Conservation (phyloP, 2,888 invertebrate genomes). For the Eupithecia subumbrata region DNA sequence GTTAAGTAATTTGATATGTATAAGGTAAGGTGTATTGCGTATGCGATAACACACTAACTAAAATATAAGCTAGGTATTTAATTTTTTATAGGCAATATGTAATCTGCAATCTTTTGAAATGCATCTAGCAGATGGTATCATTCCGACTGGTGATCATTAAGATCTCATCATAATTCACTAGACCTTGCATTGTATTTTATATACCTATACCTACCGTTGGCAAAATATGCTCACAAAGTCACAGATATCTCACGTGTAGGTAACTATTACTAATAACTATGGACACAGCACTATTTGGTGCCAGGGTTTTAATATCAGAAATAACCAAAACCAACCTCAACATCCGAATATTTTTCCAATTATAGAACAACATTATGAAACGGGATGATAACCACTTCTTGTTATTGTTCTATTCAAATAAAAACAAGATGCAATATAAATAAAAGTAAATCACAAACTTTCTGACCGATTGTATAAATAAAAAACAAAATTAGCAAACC, state of each 20-base stretch:
- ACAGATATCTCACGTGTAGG: background rate
- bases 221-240: background rate
- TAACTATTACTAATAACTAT: background rate
- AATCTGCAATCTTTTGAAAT: background rate
- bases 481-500: background rate
- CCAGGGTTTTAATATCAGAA: background rate
- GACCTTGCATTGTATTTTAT: constrained; percentile 5
- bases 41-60: too few relatives aligned
- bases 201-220: background rate
- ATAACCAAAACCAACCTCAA: background rate
- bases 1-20: too few relatives aligned
- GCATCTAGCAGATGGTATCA: constrained; percentile 8
- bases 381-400: too few relatives aligned
- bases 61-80: background rate
- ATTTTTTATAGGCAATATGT: background rate
- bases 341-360: too few relatives aligned
- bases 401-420: too few relatives aligned
- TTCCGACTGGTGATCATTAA: background rate
- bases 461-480: too few relatives aligned
- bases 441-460: too few relatives aligned
- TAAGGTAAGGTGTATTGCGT: too few relatives aligned
- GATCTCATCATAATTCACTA: constrained; percentile 9
- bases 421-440: too few relatives aligned
- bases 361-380: too few relatives aligned
- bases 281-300: background rate